Base-by-base conservation (phyloP, 2,113 vertebrate species). In the Cebidichthys violaceus region DNA sequence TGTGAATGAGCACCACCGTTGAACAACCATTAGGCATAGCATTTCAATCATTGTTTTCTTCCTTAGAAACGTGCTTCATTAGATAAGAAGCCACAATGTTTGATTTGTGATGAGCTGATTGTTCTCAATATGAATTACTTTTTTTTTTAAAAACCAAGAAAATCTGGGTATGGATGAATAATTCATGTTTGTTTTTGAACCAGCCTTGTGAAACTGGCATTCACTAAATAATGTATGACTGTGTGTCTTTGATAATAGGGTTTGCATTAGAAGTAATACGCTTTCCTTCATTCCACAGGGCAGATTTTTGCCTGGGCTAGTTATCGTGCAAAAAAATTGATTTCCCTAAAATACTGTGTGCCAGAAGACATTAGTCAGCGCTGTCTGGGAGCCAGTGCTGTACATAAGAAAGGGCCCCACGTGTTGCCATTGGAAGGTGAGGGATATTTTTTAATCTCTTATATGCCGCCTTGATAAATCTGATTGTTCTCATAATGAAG, bases 161-260 rank as follows among this genome's bases (percentile, higher is more conserved):
- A 82, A 82, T 79, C 61, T 77, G 86, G 82, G 81, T 88, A 86
- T 9, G 59, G 81, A 92, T 94, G 86, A 92, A 95, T 95, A 92
- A 94, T 94, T 94, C 91, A 95, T 93, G 77, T 88, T 92, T 92
- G 87, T 93, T 94, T 92, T 93, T 90, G 85, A 93, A 92, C 81
- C 86, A 88, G 91, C 79, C 81, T 89, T 90, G 90, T 89, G 89
- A 92, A 93, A 90, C 86, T 85, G 84, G 86, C 88, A 75, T 90
- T 84, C 57, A 64, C 88, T 95, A 92, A 94, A 95, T 95, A 96
- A 95, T 96, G 91, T 84, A 95, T 93, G 90, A 88, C 85, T 90
- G 88, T 90, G 88, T 92, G 91, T 94, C 91, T 94, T 92, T 94
- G 90, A 94, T 95, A 95, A 95, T 95, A 93, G 92, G 91, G 90